Percentiles rank a stretch among this genome's conserved stretches.
These are phyloP conservation scores for Erebia aethiops DNA, from an alignment of 2,888 invertebrate genomes.

Conservation along the genomic window DNA sequence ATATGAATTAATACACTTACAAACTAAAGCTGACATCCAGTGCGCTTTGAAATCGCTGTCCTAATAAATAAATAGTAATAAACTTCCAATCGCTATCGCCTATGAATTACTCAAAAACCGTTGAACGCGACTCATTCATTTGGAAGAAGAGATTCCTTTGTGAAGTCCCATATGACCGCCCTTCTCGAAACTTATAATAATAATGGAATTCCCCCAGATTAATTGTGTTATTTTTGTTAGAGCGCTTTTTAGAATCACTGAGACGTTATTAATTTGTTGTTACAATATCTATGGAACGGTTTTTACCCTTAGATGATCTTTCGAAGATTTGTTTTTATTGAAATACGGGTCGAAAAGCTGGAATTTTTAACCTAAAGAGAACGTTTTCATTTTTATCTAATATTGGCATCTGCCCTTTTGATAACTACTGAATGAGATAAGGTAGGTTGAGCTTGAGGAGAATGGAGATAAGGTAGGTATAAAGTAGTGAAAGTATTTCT, in stretches of 20 bases:
- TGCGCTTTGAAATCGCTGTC: too few species aligned
- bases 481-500: too few species aligned
- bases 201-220: constrained; percentile 64
- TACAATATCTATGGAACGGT: constrained; percentile 39
- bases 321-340: constrained; percentile 22
- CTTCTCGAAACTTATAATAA: constrained; percentile 71
- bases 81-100: constrained; percentile 36
- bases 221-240: constrained; percentile 73
- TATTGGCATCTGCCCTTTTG: background rate
- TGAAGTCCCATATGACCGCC: constrained; percentile 59
- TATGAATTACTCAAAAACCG: constrained; percentile 45
- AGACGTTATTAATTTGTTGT: constrained; percentile 64
- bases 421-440: too few species aligned
- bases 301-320: constrained; percentile 26
- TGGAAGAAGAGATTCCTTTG: constrained; percentile 66
- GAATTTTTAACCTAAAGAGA: background rate
- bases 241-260: constrained; percentile 55
- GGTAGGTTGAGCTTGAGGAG: too few species aligned
- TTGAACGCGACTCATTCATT: constrained; percentile 60
- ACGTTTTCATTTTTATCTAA: background rate
- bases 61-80: too few species aligned
- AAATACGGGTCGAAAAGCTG: background rate
- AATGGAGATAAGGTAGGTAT: too few species aligned
- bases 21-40: too few species aligned
- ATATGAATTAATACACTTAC: too few species aligned